phyloP scores from a whole-genome alignment of 2,888 invertebrate species.

The Lamellibrachia satsuma region DNA sequence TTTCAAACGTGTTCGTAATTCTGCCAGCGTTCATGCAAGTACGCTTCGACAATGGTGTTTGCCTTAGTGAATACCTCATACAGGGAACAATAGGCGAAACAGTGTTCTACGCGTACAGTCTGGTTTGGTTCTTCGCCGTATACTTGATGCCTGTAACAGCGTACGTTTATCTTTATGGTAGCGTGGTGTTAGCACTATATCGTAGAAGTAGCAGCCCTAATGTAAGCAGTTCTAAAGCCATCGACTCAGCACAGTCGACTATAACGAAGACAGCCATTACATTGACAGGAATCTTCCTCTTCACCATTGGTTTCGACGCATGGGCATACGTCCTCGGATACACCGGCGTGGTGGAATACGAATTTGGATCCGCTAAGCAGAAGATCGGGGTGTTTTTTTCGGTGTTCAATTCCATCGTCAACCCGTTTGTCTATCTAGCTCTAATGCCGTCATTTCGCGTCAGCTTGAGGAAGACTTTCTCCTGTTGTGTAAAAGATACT shows the following conservation, averaged over 20 bases:
- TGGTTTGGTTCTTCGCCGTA: constrained; percentile 17
- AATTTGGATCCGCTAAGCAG: constrained; percentile 25
- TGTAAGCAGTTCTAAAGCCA: not conserved
- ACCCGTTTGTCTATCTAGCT: constrained; percentile 17
- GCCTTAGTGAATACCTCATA: not conserved
- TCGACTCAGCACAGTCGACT: constrained; percentile 19
- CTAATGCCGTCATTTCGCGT: constrained; percentile 24
- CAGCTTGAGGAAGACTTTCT: not conserved
- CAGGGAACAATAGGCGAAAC: not conserved
- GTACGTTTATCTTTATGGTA: constrained; percentile 21
- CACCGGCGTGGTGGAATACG: constrained; percentile 14
- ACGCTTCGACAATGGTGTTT: not conserved
- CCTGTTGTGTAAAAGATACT: not conserved
- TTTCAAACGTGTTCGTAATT: not conserved
- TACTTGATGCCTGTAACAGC: constrained; percentile 8
- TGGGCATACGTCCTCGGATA: constrained; percentile 23
- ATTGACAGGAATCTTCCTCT: constrained; percentile 17
- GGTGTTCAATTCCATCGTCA: constrained; percentile 18
- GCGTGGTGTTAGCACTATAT: not conserved
- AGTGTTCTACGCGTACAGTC: not conserved
- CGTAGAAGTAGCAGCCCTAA: not conserved
- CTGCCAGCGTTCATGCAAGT: not conserved
- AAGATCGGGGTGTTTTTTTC: constrained; percentile 24
- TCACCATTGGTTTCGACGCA: constrained; percentile 22
- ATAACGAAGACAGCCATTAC: constrained; percentile 24